Conservation (phyloP, 2,888 invertebrate genomes). For the Hirtodrosophila trivittata region DNA sequence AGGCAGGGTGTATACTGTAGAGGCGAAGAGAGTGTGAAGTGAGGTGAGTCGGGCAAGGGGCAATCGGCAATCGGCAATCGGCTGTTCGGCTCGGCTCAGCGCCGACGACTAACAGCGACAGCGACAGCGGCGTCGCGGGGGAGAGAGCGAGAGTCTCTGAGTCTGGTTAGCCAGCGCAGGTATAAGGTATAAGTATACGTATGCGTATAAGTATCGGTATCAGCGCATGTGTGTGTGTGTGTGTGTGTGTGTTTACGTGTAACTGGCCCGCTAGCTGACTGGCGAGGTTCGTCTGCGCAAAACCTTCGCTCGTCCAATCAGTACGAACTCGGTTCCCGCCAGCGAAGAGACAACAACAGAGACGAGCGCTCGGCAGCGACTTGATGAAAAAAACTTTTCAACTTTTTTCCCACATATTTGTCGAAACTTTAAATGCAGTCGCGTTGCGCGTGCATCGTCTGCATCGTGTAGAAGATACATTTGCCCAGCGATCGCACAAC, state of each 20-base stretch:
- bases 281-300: constrained; percentile 82
- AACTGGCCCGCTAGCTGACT: constrained; percentile 57
- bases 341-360: constrained; percentile 81
- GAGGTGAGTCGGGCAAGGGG: background rate
- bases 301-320: constrained; percentile 84
- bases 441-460: constrained; percentile 30
- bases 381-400: constrained; percentile 13
- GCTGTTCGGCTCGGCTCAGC: constrained; percentile 38
- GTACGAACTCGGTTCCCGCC: constrained; percentile 84
- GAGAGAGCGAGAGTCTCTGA: constrained; percentile 38
- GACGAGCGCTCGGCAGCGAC: constrained; percentile 71
- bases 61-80: constrained; percentile 9
- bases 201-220: background rate
- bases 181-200: constrained; percentile 6
- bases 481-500: constrained; percentile 3
- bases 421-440: constrained; percentile 36
- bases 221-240: constrained; percentile 3
- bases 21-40: too few species aligned
- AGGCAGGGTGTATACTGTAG: background rate
- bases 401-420: constrained; percentile 12
- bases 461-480: constrained; percentile 6
- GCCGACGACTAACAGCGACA: constrained; percentile 27
- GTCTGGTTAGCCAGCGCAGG: constrained; percentile 55
- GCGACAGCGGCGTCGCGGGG: constrained; percentile 19
- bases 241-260: constrained; percentile 22